These are phyloP conservation scores for Pelvicachromis taeniatus DNA, from an alignment of 2,113 vertebrate genomes.

Conservation along the genomic window DNA sequence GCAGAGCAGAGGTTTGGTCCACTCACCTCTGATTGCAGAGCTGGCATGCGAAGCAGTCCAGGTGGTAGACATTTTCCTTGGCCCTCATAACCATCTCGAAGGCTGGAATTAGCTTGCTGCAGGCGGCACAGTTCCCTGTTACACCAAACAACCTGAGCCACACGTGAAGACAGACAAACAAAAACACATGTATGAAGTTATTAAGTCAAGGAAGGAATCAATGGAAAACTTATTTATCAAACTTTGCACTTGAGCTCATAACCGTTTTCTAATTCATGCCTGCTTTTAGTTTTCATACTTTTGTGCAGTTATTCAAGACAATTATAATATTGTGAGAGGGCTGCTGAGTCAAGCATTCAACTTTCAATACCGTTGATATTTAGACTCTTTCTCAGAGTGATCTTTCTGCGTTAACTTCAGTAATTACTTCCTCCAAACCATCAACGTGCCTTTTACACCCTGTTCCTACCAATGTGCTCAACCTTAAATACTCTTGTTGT, in stretches of 20 bases:
- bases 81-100: conserved; percentile 99
- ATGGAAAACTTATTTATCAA: not conserved
- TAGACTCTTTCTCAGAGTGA: not conserved
- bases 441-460: not conserved
- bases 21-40: conserved; percentile 98
- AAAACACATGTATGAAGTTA: not conserved
- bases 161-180: not conserved
- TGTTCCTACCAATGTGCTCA: not conserved
- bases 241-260: not conserved
- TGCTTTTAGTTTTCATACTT: not conserved
- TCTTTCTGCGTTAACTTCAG: not conserved
- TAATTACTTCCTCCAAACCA: not conserved
- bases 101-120: conserved; percentile 97
- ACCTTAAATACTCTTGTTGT: too few species aligned
- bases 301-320: not conserved
- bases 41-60: conserved; percentile 99
- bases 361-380: not conserved
- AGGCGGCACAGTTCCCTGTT: conserved; percentile 96
- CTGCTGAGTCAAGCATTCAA: not conserved
- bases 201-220: not conserved
- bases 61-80: conserved; percentile 98
- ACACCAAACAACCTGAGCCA: conserved; percentile 90
- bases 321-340: not conserved
- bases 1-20: not conserved
- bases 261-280: not conserved